Conservation (phyloP, 1,140 invertebrate genomes). For the Drosophila pseudoananassae region DNA sequence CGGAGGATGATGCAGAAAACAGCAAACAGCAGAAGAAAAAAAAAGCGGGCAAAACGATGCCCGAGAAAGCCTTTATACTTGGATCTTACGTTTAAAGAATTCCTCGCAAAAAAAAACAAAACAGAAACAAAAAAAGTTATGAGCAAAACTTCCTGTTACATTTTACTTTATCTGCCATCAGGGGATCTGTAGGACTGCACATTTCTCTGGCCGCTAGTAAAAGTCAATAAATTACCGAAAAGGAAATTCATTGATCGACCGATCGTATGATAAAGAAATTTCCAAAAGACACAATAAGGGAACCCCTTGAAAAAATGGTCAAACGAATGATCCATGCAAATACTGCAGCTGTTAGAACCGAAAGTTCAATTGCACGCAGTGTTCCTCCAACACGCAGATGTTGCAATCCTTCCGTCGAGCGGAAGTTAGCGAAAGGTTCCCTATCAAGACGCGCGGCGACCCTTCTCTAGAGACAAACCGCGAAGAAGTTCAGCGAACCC, state of each 20-base stretch:
- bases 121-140: slow-evolving; percentile 15
- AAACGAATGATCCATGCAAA: slow-evolving; percentile 36
- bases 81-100: slow-evolving; percentile 8
- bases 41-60: slow-evolving; percentile 19
- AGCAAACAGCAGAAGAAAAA: slow-evolving; percentile 13
- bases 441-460: slow-evolving; percentile 26
- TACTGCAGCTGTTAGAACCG: slow-evolving; percentile 72
- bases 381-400: slow-evolving; percentile 59
- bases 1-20: slow-evolving; percentile 27
- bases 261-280: slow-evolving; percentile 57
- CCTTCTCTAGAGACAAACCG: slow-evolving; percentile 24
- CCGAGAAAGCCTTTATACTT: slow-evolving; percentile 17
- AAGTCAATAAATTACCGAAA: slow-evolving; percentile 76
- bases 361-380: slow-evolving; percentile 56
- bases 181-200: slow-evolving; percentile 19
- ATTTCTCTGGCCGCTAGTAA: slow-evolving; percentile 58
- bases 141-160: slow-evolving; percentile 59
- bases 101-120: slow-evolving; percentile 5
- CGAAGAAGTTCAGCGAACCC: slow-evolving; percentile 53
- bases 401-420: slow-evolving; percentile 60
- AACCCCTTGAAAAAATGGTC: neutral
- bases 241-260: slow-evolving; percentile 78
- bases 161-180: slow-evolving; percentile 42
- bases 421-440: slow-evolving; percentile 80
- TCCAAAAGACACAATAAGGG: slow-evolving; percentile 29